Conservation (phyloP, 1,140 invertebrate genomes). For the Pararge aegeria region DNA sequence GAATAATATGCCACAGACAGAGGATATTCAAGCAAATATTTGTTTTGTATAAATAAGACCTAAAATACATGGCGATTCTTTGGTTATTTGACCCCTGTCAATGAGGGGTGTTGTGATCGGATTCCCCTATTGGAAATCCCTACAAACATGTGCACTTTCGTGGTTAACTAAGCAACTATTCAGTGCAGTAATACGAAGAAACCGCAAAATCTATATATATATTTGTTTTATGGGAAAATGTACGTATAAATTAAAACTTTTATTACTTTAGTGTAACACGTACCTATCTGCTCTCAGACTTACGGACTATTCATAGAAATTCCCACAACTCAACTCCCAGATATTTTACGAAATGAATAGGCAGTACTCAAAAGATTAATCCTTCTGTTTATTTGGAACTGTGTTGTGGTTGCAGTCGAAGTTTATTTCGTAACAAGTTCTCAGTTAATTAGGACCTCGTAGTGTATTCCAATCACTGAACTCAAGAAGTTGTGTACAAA, state of each 20-base stretch:
- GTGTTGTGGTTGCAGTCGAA: no score
- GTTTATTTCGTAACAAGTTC: constrained; percentile 22
- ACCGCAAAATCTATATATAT: not conserved
- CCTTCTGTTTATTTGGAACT: no score
- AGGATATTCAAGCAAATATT: not conserved
- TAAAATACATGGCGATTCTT: constrained; percentile 34
- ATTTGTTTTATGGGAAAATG: constrained; percentile 5
- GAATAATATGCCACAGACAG: constrained; percentile 2
- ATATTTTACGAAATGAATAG: not conserved
- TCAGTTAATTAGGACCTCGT: constrained; percentile 45
- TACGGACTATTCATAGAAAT: not conserved
- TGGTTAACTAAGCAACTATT: constrained; percentile 61
- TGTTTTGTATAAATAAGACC: constrained; percentile 7
- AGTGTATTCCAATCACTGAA: constrained; percentile 50
- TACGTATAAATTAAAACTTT: not conserved
- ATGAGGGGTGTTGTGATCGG: constrained; percentile 53
- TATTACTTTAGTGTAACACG: no score
- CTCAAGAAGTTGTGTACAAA: constrained; percentile 51
- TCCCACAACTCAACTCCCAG: not conserved
- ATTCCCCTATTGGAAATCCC: constrained; percentile 67
- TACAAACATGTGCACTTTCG: constrained; percentile 47
- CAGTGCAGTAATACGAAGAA: constrained; percentile 33
- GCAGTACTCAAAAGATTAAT: no score
- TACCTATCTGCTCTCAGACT: no score
- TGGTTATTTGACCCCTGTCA: constrained; percentile 61